Base-by-base conservation (phyloP, 1,140 invertebrate genomes). In the Branchinecta lynchi region DNA sequence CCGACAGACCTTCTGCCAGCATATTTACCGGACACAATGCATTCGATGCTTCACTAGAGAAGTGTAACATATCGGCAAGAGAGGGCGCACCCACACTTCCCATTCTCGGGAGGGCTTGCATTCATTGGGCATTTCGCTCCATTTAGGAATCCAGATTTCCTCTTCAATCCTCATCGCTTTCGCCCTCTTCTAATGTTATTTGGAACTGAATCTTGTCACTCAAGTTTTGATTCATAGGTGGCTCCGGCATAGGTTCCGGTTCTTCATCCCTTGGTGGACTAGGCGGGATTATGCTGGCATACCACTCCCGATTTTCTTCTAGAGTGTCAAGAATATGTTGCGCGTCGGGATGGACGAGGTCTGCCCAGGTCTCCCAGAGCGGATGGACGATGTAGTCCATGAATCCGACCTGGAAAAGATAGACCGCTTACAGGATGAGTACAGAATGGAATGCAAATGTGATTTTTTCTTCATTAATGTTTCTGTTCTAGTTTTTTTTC, bases 361-460 rank as follows among this genome's bases (percentile, higher is more conserved):
- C 96, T 10, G 93, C 95, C 96, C 96, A 99, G 6, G 96, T 98
- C 79, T 99, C 96, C 93, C 94, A 99, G 20, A 99, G 80, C 8
- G 96, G 96, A 82, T 98, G 96, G 6, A 98, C 94, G 76, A 99
- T 99, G 79, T 98, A 99, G 80, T 98, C 95, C 76, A 99, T 99
- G 78, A 99, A 99, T 72, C 96, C 95, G 76, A 99, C 94, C 86
- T 91, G 80, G 65, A 76, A 75, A 73, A 65, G 15, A 71, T 43
- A 43, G 46, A 68, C 15, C 32, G 32, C 2, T 32, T 32, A 32
- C 32, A 32, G 32, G 32, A 32, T 32, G 32, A 32, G 2, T 32
- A 32, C 32, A 32, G 32, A 32, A 32, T 32, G 32, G 32, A 32
- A 32, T 32, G 32, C 32, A 32, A 32, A 32, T 32, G 32, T 3